Percentiles rank a stretch among this genome's conserved stretches.
phyloP scores from a whole-genome alignment of 1,140 invertebrate genomes.

The Brachionus angularis region DNA sequence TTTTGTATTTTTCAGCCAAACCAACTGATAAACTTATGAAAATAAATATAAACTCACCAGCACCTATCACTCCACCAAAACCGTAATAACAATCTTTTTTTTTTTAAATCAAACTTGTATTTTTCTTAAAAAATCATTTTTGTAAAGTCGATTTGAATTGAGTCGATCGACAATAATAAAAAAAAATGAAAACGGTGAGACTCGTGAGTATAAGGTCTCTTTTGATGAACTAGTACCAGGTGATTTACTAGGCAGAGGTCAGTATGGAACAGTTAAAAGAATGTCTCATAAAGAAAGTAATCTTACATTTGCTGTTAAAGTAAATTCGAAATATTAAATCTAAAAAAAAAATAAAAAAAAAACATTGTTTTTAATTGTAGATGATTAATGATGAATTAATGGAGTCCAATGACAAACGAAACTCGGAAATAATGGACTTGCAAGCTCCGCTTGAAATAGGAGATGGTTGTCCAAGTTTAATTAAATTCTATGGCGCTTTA shows the following conservation, averaged over 20 bases:
- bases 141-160: not conserved
- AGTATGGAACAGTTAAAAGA: slow-evolving; percentile 29
- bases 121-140: not conserved
- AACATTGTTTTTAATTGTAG: not conserved
- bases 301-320: slow-evolving; percentile 39
- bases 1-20: no score
- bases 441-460: slow-evolving; percentile 22
- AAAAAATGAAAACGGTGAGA: not conserved
- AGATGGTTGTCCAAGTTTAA: slow-evolving; percentile 3
- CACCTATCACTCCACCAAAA: not conserved
- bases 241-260: slow-evolving; percentile 17
- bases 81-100: not conserved
- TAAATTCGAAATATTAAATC: not conserved
- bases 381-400: slow-evolving; percentile 20
- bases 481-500: slow-evolving; percentile 37
- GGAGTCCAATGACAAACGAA: not conserved
- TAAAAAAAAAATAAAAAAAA: not conserved
- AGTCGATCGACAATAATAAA: not conserved
- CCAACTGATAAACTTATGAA: no score
- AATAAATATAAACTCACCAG: no score
- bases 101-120: no score
- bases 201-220: not conserved
- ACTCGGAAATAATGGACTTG: slow-evolving; percentile 31
- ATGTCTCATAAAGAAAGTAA: slow-evolving; percentile 38
- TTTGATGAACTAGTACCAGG: slow-evolving; percentile 28